phyloP scores from a whole-genome alignment of 2,797 vertebrate species.

The Danio albolineatus region DNA sequence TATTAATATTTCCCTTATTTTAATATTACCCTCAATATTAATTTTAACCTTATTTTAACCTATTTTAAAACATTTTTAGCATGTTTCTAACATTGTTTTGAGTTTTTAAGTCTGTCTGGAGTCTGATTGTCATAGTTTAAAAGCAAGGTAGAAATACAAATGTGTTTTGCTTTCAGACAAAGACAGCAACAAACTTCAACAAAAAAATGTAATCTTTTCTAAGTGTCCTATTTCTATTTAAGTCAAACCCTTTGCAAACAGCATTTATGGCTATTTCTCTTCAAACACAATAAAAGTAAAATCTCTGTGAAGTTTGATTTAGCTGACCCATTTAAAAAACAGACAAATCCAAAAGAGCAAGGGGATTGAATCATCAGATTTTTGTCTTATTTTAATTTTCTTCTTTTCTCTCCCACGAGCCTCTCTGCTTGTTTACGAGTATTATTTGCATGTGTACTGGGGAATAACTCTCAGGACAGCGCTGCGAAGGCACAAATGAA shows the following conservation, averaged over 20 bases:
- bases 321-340: conserved; percentile 19
- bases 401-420: conserved; percentile 7
- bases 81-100: too few relatives aligned
- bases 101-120: too few relatives aligned
- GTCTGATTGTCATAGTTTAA: too few relatives aligned
- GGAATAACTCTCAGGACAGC: conserved; percentile 14
- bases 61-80: too few relatives aligned
- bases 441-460: conserved; percentile 56
- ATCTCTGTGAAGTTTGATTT: background rate
- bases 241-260: background rate
- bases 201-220: too few relatives aligned
- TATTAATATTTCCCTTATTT: too few relatives aligned
- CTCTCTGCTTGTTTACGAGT: conserved; percentile 65
- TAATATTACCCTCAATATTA: too few relatives aligned
- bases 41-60: too few relatives aligned
- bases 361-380: conserved; percentile 5
- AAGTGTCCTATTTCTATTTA: too few relatives aligned
- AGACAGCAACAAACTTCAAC: too few relatives aligned
- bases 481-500: conserved; percentile 33
- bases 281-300: background rate
- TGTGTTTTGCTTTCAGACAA: too few relatives aligned
- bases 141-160: too few relatives aligned
- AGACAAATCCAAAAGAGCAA: background rate
- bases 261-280: background rate
- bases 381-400: conserved; percentile 1